Evolutionary conservation across 2,113 vertebrate species (phyloP), one percentile per base, ranked within the genome.

Genomic region (Rattus rattus): DNA sequence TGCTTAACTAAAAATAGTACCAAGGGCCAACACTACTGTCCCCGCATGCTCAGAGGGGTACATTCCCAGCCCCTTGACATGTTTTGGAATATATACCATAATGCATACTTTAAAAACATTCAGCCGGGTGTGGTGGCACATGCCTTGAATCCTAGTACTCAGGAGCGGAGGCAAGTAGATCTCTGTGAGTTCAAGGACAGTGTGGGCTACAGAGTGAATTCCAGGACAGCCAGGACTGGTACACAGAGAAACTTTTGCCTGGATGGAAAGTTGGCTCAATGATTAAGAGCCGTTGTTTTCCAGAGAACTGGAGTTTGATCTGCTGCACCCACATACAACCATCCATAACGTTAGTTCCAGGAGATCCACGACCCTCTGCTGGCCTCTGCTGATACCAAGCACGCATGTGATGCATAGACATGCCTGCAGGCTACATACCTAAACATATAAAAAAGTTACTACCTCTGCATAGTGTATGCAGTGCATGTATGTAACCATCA

Each of bases 71-170:
- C 20, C 12, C 49, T 72, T 75, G 77, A 90, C 81, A 77, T 69
- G 20, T 63, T 96, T 90, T 92, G 89, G 19, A 90, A 91, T 88
- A 70, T 84, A 88, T 16, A 80, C 61, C 69, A 91, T 59, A 93
- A 90, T 73, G 52, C 54, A 80, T 24, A 22, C 22, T 77, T 86
- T 97, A 26, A 92, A 39, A 94, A 81, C 90, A 76, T 94, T 96
- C 36, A 83, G 36, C 11, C 1, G 7, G 20, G 12, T 24, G 36
- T 83, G 6, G 54, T 59, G 36, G 54, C 10, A 1, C 52, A 59
- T 11, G 20, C 52, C 33, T 81, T 81, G n/a, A 39, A 83, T 39
- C 22, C 20, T 36, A 83, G 80, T 24, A 83, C 54, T 39, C 6
- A 13, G 22, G 54, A 83, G 36, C 54, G 59, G 52, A 80, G 9